Conservation (phyloP, 2,888 invertebrate genomes). For the Druceiella hillmani region DNA sequence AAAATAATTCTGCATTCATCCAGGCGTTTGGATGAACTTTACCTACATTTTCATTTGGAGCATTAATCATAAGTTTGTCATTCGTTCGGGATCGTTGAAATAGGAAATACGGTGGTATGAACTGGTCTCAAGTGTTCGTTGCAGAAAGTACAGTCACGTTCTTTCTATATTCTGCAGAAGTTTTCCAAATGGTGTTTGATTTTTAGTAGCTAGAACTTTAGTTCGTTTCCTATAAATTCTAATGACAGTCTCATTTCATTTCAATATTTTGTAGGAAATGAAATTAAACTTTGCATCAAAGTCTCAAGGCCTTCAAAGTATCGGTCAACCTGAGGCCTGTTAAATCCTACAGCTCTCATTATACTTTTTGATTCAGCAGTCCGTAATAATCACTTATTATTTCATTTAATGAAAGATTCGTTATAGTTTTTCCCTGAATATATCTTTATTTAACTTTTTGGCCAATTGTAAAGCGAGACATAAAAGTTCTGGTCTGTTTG, state of each 20-base stretch:
- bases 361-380: constrained; percentile 12
- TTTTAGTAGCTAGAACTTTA: no score
- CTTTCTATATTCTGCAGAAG: no score
- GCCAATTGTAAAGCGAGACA: constrained; percentile 14
- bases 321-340: constrained; percentile 14
- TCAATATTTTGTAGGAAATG: constrained; percentile 15
- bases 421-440: constrained; percentile 9
- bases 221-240: no score
- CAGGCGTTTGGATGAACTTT: no score
- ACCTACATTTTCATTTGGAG: no score
- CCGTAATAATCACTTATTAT: constrained; percentile 9
- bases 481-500: constrained; percentile 13
- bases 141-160: no score
- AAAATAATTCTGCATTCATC: no score
- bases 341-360: constrained; percentile 18
- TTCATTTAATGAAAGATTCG: constrained; percentile 9
- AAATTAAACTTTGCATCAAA: constrained; percentile 8
- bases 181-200: no score
- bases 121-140: no score
- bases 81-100: no score
- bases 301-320: constrained; percentile 10
- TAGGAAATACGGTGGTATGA: no score
- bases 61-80: no score
- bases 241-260: constrained; percentile 14
- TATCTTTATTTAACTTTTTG: constrained; percentile 10